Evolutionary conservation across 2,888 invertebrate species (phyloP).

Genomic region (Pseudococcus jackbeardsleyi): DNA sequence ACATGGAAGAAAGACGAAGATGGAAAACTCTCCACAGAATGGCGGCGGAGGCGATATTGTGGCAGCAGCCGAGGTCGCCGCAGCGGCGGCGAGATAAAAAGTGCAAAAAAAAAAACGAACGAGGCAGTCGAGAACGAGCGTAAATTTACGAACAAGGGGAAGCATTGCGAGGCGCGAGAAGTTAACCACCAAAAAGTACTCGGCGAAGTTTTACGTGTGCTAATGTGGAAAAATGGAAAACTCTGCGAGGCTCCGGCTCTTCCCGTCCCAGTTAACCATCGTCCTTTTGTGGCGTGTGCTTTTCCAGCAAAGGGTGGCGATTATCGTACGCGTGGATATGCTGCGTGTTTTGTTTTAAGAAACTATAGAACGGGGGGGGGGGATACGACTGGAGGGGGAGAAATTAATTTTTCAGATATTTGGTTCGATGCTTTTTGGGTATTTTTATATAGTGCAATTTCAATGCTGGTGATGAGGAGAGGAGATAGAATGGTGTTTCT

Average conservation of each 20-base stretch:
- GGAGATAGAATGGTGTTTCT: neutral
- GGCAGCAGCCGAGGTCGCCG: neutral
- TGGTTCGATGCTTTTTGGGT: neutral
- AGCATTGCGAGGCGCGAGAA: conserved; percentile 8
- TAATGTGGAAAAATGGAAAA: conserved; percentile 41
- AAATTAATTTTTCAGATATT: neutral
- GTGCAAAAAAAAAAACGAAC: neutral
- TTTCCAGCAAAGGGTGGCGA: neutral
- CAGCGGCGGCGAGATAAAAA: conserved; percentile 22
- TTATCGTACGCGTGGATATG: neutral
- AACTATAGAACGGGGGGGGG: neutral
- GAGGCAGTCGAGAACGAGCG: conserved; percentile 16
- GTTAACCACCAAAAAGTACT: conserved; percentile 9
- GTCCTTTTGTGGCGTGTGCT: neutral
- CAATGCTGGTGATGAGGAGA: neutral
- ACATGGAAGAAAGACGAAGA: neutral
- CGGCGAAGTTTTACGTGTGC: conserved; percentile 29
- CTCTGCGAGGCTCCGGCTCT: neutral
- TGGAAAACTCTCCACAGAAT: neutral
- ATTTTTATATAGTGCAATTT: neutral
- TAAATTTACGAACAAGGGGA: conserved; percentile 23
- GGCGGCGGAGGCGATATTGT: neutral
- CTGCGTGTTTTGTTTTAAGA: neutral
- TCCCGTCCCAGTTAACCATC: neutral
- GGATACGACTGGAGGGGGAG: neutral